Base-by-base conservation (phyloP, 2,888 invertebrate genomes). In the Eristalinus aeneus region DNA sequence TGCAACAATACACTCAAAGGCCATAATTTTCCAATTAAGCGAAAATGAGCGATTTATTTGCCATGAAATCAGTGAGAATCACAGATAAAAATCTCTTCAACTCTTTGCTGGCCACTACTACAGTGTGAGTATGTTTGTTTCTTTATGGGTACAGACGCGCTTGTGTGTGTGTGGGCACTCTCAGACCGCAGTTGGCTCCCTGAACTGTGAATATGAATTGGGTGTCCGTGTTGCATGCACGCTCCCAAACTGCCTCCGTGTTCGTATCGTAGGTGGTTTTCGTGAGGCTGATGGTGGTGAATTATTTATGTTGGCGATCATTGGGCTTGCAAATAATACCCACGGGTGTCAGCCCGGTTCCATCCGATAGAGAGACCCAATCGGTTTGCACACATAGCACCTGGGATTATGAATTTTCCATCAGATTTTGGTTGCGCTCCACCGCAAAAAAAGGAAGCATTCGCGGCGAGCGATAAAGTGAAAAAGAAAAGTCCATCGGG, bases 1-100 rank as follows among this genome's bases (percentile, higher is more conserved):
- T 76, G 68, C 80, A 85, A 81, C 86, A 86, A 82, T 77, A 86
- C 81, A 82, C 86, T 86, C 85, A 80, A 90, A 90, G 89, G 90
- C 91, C 90, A 92, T 92, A 92, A 92, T 92, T 92, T 92, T 92
- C 92, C 92, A 92, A 92, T 92, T 92, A 92, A 91, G 91, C 91
- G 92, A 92, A 92, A 92, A 92, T 92, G 92, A 92, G 91, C 92
- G 92, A 92, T 92, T 92, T 92, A 92, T 92, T 92, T 92, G 92
- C 91, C 92, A 92, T 92, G 91, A 92, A 92, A 92, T 92, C 92
- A 92, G 92, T 91, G 92, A 92, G 91, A 92, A 92, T 92, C 91
- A 89, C 89, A 90, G 92, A 92, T 92, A 92, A 92, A 92, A 92
- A 92, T 92, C 92, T 92, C 91, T 92, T 91, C 90, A 90, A 61